Conservation (phyloP, 2,113 vertebrate species). For the Tursiops truncatus region DNA sequence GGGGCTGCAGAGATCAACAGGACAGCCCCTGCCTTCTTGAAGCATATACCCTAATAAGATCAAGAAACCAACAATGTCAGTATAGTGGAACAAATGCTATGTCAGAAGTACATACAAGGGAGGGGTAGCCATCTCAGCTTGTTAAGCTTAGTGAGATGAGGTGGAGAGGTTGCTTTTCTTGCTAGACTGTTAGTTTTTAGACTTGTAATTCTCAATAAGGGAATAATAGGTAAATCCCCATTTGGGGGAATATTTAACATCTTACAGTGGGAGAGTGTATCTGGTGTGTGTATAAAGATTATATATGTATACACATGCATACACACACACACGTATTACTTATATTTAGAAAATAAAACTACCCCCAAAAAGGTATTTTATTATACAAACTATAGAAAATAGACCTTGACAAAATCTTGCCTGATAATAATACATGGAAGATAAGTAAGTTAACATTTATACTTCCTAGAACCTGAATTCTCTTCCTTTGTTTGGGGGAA, state of each 20-base stretch:
- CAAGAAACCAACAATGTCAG: background rate
- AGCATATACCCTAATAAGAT: background rate
- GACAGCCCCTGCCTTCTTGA: background rate
- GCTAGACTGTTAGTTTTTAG: background rate
- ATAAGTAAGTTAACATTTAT: background rate
- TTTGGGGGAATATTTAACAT: background rate
- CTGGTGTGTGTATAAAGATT: background rate
- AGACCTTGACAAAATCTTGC: background rate
- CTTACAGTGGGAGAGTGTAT: background rate
- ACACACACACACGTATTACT: background rate
- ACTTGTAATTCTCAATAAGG: background rate
- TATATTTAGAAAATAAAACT: background rate
- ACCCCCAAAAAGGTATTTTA: background rate
- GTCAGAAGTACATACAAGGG: background rate
- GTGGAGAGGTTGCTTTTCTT: background rate
- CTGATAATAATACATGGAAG: background rate
- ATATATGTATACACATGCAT: background rate
- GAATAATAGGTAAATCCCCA: background rate
- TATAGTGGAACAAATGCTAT: background rate
- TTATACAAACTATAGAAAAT: background rate
- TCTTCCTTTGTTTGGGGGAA: background rate
- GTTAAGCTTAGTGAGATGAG: background rate
- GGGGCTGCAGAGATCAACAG: background rate
- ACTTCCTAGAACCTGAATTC: background rate
- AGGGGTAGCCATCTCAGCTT: background rate